Conservation (phyloP, 2,888 invertebrate genomes). For the Eumerus sabulonum region DNA sequence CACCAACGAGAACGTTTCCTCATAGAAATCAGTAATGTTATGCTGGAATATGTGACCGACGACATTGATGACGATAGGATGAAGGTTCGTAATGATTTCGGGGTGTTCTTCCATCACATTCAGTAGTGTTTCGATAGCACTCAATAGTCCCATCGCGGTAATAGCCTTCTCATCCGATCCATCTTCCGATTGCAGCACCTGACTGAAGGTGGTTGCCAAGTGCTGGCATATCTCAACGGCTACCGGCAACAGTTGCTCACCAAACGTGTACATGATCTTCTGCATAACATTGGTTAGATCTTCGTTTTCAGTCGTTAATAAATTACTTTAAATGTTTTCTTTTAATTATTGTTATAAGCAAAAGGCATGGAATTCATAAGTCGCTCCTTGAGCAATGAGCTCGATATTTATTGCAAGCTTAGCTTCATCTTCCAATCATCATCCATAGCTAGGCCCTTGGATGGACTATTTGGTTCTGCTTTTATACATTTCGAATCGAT, state of each 20-base stretch:
- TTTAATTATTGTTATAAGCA: conserved; percentile 77
- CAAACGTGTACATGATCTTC: conserved; percentile 93
- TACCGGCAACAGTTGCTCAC: conserved; percentile 92
- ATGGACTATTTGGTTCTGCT: conserved; percentile 71
- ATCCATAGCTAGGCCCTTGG: conserved; percentile 72
- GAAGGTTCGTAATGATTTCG: conserved; percentile 91
- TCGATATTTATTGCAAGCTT: conserved; percentile 78
- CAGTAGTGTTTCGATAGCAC: conserved; percentile 96
- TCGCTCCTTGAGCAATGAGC: conserved; percentile 78
- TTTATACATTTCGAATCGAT: conserved; percentile 60
- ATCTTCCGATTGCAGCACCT: conserved; percentile 88
- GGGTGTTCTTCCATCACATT: conserved; percentile 92
- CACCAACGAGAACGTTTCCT: conserved; percentile 95
- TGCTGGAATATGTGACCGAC: conserved; percentile 90
- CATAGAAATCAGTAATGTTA: conserved; percentile 95
- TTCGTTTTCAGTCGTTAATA: conserved; percentile 86
- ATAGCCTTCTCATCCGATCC: conserved; percentile 97
- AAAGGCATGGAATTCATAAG: conserved; percentile 78
- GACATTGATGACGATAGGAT: conserved; percentile 94
- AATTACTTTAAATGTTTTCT: conserved; percentile 5
- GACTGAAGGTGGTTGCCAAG: conserved; percentile 90
- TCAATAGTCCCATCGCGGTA: conserved; percentile 97
- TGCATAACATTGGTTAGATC: conserved; percentile 98
- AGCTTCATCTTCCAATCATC: conserved; percentile 79
- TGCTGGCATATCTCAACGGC: conserved; percentile 97